A percentile compares a stretch with the other conserved stretches of the same genome.
Conservation (phyloP, 2,888 invertebrate genomes). For the Drosophila anomalata region DNA sequence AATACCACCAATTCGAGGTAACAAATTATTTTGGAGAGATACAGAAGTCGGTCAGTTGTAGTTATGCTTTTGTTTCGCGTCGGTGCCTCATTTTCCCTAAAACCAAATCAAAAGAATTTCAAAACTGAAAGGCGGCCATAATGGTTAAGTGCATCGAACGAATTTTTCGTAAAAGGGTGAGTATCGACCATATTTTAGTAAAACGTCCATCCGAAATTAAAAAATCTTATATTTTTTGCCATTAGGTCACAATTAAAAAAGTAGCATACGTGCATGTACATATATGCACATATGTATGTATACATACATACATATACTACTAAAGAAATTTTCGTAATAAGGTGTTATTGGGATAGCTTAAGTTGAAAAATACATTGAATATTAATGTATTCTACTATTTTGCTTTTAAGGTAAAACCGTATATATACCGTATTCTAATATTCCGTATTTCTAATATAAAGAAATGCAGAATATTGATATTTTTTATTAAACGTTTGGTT, state of each 20-base stretch:
- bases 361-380: no score
- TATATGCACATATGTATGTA: no score
- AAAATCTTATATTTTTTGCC: neutral
- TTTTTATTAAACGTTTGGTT: no score
- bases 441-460: no score
- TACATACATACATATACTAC: no score
- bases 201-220: neutral
- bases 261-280: no score
- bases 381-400: no score
- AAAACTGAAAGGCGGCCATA: neutral
- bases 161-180: constrained; percentile 64
- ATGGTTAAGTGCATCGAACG: constrained; percentile 57
- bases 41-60: constrained; percentile 59
- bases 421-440: no score
- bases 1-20: constrained; percentile 51
- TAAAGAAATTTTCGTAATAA: no score
- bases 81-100: constrained; percentile 46
- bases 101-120: constrained; percentile 8
- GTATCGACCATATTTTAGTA: constrained; percentile 32
- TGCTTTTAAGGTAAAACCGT: no score
- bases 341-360: no score
- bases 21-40: constrained; percentile 49
- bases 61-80: constrained; percentile 63
- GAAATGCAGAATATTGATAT: no score
- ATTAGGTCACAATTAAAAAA: neutral